A percentile compares a stretch with the other conserved stretches of the same genome.
phyloP scores from a whole-genome alignment of 1,140 invertebrate species.

The Sitobion miscanthi region DNA sequence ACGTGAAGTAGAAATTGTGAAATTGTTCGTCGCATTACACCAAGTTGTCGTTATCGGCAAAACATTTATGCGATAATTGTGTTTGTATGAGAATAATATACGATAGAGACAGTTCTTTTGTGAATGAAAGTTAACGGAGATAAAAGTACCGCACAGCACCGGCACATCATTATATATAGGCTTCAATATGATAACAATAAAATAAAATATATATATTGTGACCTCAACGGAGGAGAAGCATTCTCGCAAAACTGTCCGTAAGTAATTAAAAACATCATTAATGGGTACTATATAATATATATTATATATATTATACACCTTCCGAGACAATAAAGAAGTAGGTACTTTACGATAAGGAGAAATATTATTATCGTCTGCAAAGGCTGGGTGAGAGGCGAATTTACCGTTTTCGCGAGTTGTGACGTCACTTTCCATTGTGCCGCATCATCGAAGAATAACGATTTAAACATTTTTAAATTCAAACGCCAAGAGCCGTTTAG shows the following conservation, averaged over 20 bases:
- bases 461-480: conserved; percentile 11
- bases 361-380: not conserved
- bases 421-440: not conserved
- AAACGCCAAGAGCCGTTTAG: not conserved
- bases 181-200: not conserved
- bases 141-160: not conserved
- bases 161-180: not conserved
- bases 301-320: not conserved
- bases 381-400: not conserved
- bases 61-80: not conserved
- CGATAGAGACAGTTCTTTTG: not conserved
- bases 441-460: not conserved
- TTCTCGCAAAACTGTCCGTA: not conserved
- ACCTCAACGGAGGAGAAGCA: not conserved
- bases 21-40: not conserved
- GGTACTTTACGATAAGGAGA: not conserved
- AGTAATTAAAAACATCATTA: conserved; percentile 12
- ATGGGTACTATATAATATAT: not conserved
- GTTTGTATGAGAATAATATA: not conserved
- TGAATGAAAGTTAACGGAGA: not conserved
- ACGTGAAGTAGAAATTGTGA: not conserved
- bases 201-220: not conserved
- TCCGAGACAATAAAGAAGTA: not conserved
- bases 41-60: not conserved
- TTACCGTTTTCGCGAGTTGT: not conserved